Evolutionary conservation across 92 coral and sea anemone species (phyloP).

Genomic region (Diadumene lineata): DNA sequence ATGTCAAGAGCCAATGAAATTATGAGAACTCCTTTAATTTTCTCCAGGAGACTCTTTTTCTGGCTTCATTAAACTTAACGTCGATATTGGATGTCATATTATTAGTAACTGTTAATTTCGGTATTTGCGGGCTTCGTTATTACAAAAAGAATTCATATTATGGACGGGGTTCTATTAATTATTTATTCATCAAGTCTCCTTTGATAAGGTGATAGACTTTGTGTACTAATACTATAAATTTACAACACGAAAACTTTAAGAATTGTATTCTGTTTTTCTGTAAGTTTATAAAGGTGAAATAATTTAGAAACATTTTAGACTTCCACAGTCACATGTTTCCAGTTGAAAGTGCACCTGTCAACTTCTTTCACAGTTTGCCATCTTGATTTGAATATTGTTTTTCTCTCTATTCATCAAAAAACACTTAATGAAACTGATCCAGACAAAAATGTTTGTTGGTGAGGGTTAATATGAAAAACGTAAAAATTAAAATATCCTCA

Average conservation of each 20-base stretch:
- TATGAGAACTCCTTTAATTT: neutral
- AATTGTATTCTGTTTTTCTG: neutral
- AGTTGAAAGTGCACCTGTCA: no score
- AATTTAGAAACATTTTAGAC: neutral
- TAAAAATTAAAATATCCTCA: no score
- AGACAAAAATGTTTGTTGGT: no score
- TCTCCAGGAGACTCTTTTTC: neutral
- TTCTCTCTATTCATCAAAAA: neutral
- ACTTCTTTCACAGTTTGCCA: neutral
- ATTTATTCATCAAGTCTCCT: slow-evolving; percentile 5
- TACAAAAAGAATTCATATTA: neutral
- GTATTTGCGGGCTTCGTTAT: slow-evolving; percentile 25
- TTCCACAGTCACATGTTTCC: neutral
- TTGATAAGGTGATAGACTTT: neutral
- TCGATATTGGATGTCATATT: neutral
- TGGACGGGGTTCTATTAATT: slow-evolving; percentile 1
- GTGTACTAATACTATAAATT: neutral
- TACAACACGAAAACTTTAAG: neutral
- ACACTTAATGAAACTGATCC: neutral
- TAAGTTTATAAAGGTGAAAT: neutral
- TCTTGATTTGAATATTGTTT: neutral
- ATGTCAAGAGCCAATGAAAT: neutral
- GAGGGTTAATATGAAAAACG: no score
- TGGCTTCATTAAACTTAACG: neutral
- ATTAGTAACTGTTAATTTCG: neutral